Evolutionary conservation across 2,797 vertebrate species (phyloP), one percentile per base, ranked within the genome.

Genomic region (Argyrosomus regius): DNA sequence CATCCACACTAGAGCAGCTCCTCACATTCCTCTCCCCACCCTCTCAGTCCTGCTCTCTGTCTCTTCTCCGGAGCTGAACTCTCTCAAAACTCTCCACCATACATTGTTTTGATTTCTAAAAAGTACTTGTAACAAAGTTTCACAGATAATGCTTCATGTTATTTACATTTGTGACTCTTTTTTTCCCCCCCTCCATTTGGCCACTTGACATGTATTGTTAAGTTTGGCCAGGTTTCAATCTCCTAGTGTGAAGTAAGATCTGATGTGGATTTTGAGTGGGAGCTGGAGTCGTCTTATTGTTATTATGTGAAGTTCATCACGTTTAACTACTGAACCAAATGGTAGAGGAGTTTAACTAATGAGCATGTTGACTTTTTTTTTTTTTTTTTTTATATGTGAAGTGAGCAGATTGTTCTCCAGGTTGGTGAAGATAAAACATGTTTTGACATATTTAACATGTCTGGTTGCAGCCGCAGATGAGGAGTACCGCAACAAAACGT

Each of bases 1-100:
- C 62, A 24, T 82, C 68, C 77, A 43, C 61, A 66, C 26, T 56
- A 50, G 65, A 72, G 58, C 75, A 52, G 61, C 53, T 63, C 72
- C 68, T 78, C 74, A 62, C 89, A 91, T 90, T 90, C 88, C 88
- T 87, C 77, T 72, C 74, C 56, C 69, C 83, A 26, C 80, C 72
- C 56, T 61, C 83, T 72, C 59, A 9, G 8, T 72, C 62, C 87
- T 88, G 71, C 76, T 85, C 60, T 86, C 39, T 77, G 63, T 92
- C 74, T 61, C 39, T 39, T 49, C 66, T 60, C 74, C 49, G 41
- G 1, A 78, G 56, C 59, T 43, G 8, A 57, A 75, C 57, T 52
- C 78, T 45, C 39, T 48, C 24, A 13, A 57, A 59, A 26, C 39
- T 24, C 35, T 60, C 43, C 28, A 28, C 35, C 49, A 16, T 10